Evolutionary conservation across 2,113 vertebrate genomes (phyloP), one percentile per base, ranked within the genome.

Genomic region (Apteryx mantelli): DNA sequence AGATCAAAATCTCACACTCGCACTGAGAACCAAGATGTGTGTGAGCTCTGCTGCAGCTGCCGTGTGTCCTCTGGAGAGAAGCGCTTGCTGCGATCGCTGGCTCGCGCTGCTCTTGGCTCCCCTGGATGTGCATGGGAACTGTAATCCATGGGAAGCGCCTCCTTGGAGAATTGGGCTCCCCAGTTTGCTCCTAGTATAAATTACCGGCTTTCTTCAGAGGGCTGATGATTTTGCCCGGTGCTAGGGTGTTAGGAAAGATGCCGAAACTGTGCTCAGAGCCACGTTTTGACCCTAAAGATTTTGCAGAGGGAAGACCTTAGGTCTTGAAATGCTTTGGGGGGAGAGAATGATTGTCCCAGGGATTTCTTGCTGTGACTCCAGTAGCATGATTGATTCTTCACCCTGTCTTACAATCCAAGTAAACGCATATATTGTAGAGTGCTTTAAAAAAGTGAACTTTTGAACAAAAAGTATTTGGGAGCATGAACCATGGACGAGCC

Each of bases 21-120:
- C 40, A 5, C 60, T 11, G 42, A 5, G 36, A 32, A 17, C 2
- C 0, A n/a, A 30, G 60, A 7, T 7, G 18, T 1, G 2, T 14
- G 28, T 46, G 25, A 34, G 46, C 56, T 7, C 0, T 0, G 44
- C 53, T 42, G 12, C 11, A 63, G 11, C 63, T 50, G 42, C 64
- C 70, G 46, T 1, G 9, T 13, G 19, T 32, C 75, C 44, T 61
- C 53, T 2, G 8, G 8, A 5, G 63, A 42, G 73, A 50, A 69
- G 64, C 14, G 0, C 22, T 52, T 0, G 4, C 4, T 42, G 64
- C 11, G 42, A 1, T 38, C 36, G 28, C n/a, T 21, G 50, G 44
- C 44, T 46, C 14, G 44, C 15, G 6, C 42, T 88, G 88, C 24
- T 61, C 7, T 60, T 32, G 74, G 36, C 58, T 82, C 20, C 18